Base-by-base conservation (phyloP, 2,113 vertebrate genomes). In the Oreochromis aureus region DNA sequence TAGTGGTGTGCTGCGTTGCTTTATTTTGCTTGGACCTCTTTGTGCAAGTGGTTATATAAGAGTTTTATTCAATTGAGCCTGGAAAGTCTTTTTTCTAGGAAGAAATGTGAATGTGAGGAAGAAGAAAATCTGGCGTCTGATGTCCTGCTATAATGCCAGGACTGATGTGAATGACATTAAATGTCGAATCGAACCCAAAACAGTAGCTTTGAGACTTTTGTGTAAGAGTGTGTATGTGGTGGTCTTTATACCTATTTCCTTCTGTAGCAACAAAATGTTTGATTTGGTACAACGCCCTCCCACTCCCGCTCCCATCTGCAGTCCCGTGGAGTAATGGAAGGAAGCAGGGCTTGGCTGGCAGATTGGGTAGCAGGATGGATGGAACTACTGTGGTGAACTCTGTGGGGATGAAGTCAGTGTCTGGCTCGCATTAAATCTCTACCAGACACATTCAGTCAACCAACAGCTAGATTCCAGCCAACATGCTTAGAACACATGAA, bases 351-450 rank as follows among this genome's bases (percentile, higher is more conserved):
- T 92, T 95, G 93, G 92, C 93, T 87, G 86, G 85, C 19, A 39
- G 88, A 82, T 81, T 27, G 82, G 82, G 86, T 84, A 76, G 91
- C 89, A 90, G 90, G 92, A 94, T 91, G 89, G 93, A 95, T 94
- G 94, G 89, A 94, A 95, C 92, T 94, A 85, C 90, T 94, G 95
- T 51, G 93, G 95, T 88, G 73, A 94, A 88, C 86, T 7, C 78
- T 91, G 89, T 82, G 91, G 90, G 48, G 82, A 94, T 96, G 95
- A 96, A 92, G 93, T 96, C 95, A 97, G 88, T 82, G 89, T 96
- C 95, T 96, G 93, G 92, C 87, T 85, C 85, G 63, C 83, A 92
- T 91, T 87, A 87, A 89, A 92, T 85, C 85, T 80, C 73, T 81
- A 81, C 30, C 89, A 90, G 83, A 78, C 88, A 19, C 82, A 76